Evolutionary conservation across 2,797 vertebrate species (phyloP).

Genomic region (Fratercula arctica): DNA sequence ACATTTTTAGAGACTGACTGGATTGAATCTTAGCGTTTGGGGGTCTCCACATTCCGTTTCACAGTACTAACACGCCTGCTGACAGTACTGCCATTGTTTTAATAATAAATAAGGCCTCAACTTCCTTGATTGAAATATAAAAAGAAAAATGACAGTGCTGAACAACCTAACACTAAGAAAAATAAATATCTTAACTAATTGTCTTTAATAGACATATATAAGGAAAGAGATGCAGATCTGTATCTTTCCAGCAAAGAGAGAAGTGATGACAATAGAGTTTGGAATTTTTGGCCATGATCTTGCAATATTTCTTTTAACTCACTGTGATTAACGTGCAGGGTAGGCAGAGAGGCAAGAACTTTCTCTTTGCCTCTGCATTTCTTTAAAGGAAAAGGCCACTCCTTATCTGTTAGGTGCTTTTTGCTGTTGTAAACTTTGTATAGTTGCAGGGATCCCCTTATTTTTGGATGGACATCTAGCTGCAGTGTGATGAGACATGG

Average conservation of each 20-base stretch:
- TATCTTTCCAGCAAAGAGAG: neutral
- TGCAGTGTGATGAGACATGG: neutral
- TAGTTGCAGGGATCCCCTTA: neutral
- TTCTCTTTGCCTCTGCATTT: neutral
- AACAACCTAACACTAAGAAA: neutral
- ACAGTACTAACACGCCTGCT: neutral
- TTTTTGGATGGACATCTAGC: neutral
- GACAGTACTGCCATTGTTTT: neutral
- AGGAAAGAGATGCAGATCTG: neutral
- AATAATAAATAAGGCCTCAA: neutral
- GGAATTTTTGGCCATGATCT: neutral
- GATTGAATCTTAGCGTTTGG: neutral
- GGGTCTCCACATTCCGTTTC: neutral
- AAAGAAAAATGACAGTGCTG: neutral
- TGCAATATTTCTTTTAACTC: fast-evolving
- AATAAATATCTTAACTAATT: neutral
- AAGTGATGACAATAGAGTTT: neutral
- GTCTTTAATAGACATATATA: neutral
- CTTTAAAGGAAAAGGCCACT: neutral
- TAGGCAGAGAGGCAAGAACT: neutral
- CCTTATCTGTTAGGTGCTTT: neutral
- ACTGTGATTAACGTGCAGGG: neutral
- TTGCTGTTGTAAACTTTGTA: neutral
- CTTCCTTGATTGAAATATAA: neutral
- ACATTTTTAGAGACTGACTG: neutral